Conservation (phyloP, 2,888 invertebrate species). For the Machimus atricapillus region DNA sequence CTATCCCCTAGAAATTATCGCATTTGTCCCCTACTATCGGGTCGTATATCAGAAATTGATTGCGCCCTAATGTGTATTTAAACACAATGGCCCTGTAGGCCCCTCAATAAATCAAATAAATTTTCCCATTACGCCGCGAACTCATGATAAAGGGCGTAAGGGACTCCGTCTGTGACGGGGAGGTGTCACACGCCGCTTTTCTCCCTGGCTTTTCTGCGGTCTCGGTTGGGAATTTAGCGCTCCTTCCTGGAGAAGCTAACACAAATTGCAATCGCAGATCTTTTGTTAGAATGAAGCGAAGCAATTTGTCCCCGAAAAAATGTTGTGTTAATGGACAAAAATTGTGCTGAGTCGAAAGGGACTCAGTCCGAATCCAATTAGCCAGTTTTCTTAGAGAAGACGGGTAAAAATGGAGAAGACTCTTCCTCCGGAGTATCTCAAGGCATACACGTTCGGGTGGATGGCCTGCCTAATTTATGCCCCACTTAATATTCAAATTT, state of each 20-base stretch:
- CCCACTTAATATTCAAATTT: constrained; percentile 24
- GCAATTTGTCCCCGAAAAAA: neutral
- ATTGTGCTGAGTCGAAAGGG: neutral
- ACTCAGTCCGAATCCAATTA: neutral
- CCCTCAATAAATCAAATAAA: constrained; percentile 11
- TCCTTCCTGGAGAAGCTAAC: neutral
- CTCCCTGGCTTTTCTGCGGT: neutral
- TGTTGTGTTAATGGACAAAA: neutral
- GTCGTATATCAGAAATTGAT: constrained; percentile 30
- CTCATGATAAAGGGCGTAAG: neutral
- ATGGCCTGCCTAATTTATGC: constrained; percentile 10
- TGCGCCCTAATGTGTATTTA: constrained; percentile 43
- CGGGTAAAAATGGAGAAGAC: neutral
- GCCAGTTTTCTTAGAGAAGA: neutral
- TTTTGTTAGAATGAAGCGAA: neutral
- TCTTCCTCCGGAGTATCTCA: neutral
- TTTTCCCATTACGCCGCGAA: constrained; percentile 5
- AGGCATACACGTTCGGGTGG: neutral
- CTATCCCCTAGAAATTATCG: neutral
- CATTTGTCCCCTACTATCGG: neutral
- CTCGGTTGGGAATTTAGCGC: neutral
- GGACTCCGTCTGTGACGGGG: neutral
- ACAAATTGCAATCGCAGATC: constrained; percentile 8
- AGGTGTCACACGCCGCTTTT: neutral
- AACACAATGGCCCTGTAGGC: constrained; percentile 27